These are phyloP conservation scores for Tuberolachnus salignus DNA, from an alignment of 2,888 invertebrate species.

Conservation along the genomic window DNA sequence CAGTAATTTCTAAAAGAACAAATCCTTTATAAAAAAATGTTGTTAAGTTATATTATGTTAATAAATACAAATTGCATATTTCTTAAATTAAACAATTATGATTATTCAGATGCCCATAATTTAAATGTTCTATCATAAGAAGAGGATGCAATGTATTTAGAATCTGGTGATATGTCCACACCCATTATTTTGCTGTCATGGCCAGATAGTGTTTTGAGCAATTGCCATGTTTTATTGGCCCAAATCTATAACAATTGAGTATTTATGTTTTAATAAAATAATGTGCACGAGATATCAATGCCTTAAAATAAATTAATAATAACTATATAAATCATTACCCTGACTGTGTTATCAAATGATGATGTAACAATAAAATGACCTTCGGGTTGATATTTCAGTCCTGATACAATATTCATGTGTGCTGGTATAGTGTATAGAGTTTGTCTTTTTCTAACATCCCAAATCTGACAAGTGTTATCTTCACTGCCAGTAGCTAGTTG, in stretches of 20 bases:
- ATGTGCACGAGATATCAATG: not conserved
- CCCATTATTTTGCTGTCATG: constrained; percentile 98
- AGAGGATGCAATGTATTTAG: constrained; percentile 87
- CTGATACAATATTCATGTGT: constrained; percentile 86
- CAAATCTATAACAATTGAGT: constrained; percentile 69
- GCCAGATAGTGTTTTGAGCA: constrained; percentile 90
- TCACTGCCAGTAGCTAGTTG: constrained; percentile 90
- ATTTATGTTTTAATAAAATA: constrained; percentile 6
- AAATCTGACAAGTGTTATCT: constrained; percentile 90
- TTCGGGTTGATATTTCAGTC: constrained; percentile 86
- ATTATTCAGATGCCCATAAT: constrained; percentile 83
- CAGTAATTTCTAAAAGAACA: constrained; percentile 78
- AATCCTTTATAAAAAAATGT: constrained; percentile 66
- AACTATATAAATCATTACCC: constrained; percentile 67
- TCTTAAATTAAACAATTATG: constrained; percentile 3
- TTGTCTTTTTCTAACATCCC: constrained; percentile 89
- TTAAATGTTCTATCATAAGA: constrained; percentile 98
- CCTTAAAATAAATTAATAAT: no score
- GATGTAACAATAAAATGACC: constrained; percentile 88
- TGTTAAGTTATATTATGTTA: constrained; percentile 27
- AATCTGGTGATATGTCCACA: constrained; percentile 86
- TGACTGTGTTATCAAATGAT: constrained; percentile 91
- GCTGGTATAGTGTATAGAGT: constrained; percentile 94
- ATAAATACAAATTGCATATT: constrained; percentile 27
- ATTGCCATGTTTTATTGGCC: constrained; percentile 97